Evolutionary conservation across 2,113 vertebrate genomes (phyloP).

Genomic region (Colaptes auratus): DNA sequence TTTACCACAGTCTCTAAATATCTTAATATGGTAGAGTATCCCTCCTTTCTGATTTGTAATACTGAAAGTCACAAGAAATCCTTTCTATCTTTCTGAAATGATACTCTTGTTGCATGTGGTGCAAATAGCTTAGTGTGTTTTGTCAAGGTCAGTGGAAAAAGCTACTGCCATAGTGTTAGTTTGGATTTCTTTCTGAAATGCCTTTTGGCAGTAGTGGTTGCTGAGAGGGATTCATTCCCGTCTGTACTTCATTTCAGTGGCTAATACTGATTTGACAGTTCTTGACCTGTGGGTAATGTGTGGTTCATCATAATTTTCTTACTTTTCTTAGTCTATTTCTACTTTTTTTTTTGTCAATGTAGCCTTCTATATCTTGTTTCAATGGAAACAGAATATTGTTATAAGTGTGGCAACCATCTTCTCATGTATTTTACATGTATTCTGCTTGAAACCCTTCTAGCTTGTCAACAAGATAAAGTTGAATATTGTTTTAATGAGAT

Average conservation of each 20-base stretch:
- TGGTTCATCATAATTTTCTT: background rate
- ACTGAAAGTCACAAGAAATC: background rate
- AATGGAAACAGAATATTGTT: background rate
- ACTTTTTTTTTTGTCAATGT: background rate
- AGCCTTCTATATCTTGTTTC: background rate
- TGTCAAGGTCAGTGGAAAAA: constrained; percentile 57
- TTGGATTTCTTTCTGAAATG: constrained; percentile 49
- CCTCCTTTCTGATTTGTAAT: background rate
- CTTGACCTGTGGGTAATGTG: constrained; percentile 36
- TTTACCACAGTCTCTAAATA: background rate
- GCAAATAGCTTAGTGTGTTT: constrained; percentile 20
- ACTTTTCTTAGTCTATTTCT: constrained; percentile 14
- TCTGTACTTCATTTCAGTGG: constrained; percentile 36
- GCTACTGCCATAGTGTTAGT: constrained; percentile 23
- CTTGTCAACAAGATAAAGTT: background rate
- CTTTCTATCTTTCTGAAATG: background rate
- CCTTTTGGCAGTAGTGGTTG: constrained; percentile 38
- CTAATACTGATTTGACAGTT: constrained; percentile 52
- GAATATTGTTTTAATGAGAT: background rate
- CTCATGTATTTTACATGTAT: background rate
- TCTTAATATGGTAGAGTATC: background rate
- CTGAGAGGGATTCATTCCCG: background rate
- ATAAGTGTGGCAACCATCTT: background rate
- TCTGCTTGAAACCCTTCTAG: background rate
- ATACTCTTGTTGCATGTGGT: background rate